A percentile compares a stretch with the other conserved stretches of the same genome.
Conservation (phyloP, 2,113 vertebrate species). For the Saguinus midas region DNA sequence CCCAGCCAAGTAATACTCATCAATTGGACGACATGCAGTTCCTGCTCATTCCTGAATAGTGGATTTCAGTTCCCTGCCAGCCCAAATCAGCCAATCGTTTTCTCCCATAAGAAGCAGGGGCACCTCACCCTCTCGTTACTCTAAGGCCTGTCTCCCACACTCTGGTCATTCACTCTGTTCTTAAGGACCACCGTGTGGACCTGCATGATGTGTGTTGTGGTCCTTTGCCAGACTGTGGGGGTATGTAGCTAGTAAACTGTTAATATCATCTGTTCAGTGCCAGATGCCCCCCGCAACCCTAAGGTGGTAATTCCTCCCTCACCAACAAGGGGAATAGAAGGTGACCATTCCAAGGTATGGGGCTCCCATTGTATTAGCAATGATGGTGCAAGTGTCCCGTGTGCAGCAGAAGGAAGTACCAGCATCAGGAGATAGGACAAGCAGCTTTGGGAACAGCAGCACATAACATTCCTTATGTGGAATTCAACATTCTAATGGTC, state of each 20-base stretch:
- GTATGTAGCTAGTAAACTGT: not conserved
- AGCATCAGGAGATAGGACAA: not conserved
- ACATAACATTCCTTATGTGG: not conserved
- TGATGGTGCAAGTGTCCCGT: fast-evolving
- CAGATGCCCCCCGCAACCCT: not conserved
- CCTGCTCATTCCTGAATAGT: not conserved
- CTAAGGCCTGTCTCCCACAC: not conserved
- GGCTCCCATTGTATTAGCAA: not conserved
- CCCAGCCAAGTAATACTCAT: not conserved
- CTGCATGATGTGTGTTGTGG: too few species aligned
- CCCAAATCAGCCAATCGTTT: not conserved
- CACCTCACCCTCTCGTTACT: not conserved
- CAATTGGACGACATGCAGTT: not conserved
- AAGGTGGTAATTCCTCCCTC: not conserved
- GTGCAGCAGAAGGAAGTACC: not conserved
- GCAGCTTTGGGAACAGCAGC: not conserved
- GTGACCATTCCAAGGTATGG: not conserved
- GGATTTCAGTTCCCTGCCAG: not conserved
- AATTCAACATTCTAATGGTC: not conserved
- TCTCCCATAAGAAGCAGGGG: not conserved
- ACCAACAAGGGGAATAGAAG: not conserved
- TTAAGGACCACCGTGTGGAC: not conserved
- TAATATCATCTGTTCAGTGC: not conserved
- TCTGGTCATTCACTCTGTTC: not conserved
- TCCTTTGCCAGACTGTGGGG: not conserved